These are phyloP conservation scores for Drosophila repletoides DNA, from an alignment of 1,140 invertebrate genomes.

Conservation along the genomic window DNA sequence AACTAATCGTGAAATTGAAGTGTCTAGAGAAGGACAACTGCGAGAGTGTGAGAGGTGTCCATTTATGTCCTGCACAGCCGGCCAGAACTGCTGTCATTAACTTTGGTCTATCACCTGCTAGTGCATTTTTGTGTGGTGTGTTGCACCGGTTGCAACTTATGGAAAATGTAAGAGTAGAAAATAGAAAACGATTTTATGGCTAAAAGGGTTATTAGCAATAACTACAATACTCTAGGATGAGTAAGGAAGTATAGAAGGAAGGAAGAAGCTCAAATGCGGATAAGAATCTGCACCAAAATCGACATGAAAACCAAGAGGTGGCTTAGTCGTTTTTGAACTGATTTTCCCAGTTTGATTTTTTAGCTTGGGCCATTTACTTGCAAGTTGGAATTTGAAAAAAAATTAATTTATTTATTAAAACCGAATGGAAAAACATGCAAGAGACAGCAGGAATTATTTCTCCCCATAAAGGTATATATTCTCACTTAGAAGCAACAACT, in stretches of 20 bases:
- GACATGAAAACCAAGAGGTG: too few species aligned
- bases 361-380: too few species aligned
- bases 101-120: slow-evolving; percentile 45
- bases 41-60: slow-evolving; percentile 9
- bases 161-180: slow-evolving; percentile 7
- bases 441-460: too few species aligned
- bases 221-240: neutral
- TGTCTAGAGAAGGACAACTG: slow-evolving; percentile 25
- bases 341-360: too few species aligned
- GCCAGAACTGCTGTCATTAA: slow-evolving; percentile 49
- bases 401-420: too few species aligned
- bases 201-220: slow-evolving; percentile 20
- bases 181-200: slow-evolving; percentile 16
- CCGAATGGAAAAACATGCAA: too few species aligned
- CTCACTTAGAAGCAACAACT: too few species aligned
- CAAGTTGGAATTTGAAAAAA: too few species aligned
- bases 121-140: slow-evolving; percentile 26
- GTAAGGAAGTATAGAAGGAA: neutral
- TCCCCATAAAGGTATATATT: too few species aligned
- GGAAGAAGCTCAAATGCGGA: too few species aligned
- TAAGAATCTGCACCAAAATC: neutral
- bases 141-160: slow-evolving; percentile 37
- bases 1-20: slow-evolving; percentile 51
- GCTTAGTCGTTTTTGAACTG: too few species aligned
- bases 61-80: slow-evolving; percentile 17